Conservation (phyloP, 2,113 vertebrate genomes). For the Ranitomeya imitator region DNA sequence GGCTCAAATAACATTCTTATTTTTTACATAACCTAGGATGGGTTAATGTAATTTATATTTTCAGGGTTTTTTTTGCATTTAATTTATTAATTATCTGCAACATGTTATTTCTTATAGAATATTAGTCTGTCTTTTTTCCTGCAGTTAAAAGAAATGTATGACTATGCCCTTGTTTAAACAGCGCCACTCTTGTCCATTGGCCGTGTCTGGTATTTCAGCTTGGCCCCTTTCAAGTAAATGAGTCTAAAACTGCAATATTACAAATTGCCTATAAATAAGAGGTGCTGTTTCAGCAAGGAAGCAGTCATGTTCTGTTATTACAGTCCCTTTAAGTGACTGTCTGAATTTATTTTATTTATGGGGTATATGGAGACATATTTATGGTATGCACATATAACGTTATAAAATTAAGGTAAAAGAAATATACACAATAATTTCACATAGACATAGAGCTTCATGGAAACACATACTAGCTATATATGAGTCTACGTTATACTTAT, state of each 20-base stretch:
- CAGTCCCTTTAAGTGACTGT: not conserved
- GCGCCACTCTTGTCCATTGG: not conserved
- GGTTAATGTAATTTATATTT: not conserved
- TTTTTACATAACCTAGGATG: not conserved
- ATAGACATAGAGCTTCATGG: not conserved
- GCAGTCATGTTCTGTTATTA: not conserved
- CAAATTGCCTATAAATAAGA: not conserved
- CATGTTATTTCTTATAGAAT: not conserved
- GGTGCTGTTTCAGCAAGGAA: not conserved
- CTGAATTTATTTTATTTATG: slow-evolving; percentile 19
- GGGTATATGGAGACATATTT: slow-evolving; percentile 16
- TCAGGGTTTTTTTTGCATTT: not conserved
- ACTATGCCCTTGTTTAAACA: not conserved
- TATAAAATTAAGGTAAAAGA: slow-evolving; percentile 24
- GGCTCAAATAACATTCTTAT: not conserved
- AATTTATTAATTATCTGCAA: slow-evolving; percentile 9
- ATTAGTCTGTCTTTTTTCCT: not conserved
- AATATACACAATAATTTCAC: slow-evolving; percentile 33
- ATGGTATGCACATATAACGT: slow-evolving; percentile 34
- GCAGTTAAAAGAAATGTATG: not conserved
- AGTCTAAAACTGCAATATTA: not conserved
- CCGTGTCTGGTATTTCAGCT: not conserved
- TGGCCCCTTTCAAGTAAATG: not conserved
- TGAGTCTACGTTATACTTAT: slow-evolving; percentile 27
- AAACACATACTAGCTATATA: slow-evolving; percentile 14